These are phyloP conservation scores for Mesocentrotus franciscanus DNA, from an alignment of 53 echinoderm and acorn worm genomes.

Conservation along the genomic window DNA sequence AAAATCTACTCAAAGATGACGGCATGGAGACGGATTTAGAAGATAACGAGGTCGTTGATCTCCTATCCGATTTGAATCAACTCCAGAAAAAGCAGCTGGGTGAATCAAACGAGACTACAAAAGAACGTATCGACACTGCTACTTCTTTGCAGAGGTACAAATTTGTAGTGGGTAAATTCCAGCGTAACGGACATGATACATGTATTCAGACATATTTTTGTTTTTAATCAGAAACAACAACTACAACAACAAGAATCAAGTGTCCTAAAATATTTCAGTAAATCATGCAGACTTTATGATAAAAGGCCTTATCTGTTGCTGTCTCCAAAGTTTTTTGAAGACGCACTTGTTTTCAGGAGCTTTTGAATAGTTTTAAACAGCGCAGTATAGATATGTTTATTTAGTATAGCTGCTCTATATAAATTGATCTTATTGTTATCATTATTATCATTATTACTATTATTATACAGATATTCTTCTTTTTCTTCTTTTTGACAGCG, in stretches of 20 bases:
- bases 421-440: too few relatives aligned
- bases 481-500: not conserved
- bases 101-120: not conserved
- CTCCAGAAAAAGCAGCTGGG: not conserved
- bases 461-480: too few relatives aligned
- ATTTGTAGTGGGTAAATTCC: not conserved
- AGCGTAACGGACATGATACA: not conserved
- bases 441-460: too few relatives aligned
- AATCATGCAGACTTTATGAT: too few relatives aligned
- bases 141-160: conserved; percentile 7
- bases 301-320: too few relatives aligned
- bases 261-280: too few relatives aligned
- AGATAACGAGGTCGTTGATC: not conserved
- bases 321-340: too few relatives aligned
- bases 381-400: too few relatives aligned
- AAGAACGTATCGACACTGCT: conserved; percentile 13
- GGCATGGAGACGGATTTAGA: not conserved
- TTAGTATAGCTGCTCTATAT: too few relatives aligned
- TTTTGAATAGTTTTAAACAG: too few relatives aligned
- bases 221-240: not conserved
- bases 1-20: not conserved
- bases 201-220: not conserved
- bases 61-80: not conserved
- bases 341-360: too few relatives aligned
- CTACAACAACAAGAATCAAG: too few relatives aligned